Evolutionary conservation across 2,113 vertebrate genomes (phyloP).

Genomic region (Atherinomorus stipes): DNA sequence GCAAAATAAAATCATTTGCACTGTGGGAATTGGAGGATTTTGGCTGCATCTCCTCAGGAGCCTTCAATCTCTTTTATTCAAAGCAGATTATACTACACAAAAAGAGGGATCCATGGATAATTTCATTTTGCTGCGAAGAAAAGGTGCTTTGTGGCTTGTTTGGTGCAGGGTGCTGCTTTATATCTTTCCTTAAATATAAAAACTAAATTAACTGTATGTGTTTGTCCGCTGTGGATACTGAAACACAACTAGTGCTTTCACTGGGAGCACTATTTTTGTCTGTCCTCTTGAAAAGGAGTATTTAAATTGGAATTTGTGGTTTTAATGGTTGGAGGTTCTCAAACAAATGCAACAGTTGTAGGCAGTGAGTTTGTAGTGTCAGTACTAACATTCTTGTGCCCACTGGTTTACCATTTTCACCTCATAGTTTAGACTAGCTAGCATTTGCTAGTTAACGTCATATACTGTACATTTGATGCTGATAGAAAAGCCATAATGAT

Average conservation of each 20-base stretch:
- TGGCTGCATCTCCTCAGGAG: constrained; percentile 39
- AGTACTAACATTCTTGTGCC: no score
- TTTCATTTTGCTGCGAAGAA: constrained; percentile 40
- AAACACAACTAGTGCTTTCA: constrained; percentile 1
- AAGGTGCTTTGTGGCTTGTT: constrained; percentile 21
- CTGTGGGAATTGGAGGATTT: constrained; percentile 41
- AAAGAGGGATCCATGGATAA: constrained; percentile 41
- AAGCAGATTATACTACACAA: constrained; percentile 41
- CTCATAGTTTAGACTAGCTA: no score
- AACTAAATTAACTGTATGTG: constrained; percentile 50
- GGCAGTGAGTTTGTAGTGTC: no score
- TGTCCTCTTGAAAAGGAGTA: constrained; percentile 3
- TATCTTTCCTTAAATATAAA: constrained; percentile 44
- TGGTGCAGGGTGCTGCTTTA: constrained; percentile 28
- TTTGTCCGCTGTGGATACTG: constrained; percentile 14
- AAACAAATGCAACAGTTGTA: not conserved
- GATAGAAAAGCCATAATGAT: not conserved
- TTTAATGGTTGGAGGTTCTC: no score
- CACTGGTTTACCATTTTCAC: no score
- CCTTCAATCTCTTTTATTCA: constrained; percentile 33
- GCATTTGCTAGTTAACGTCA: no score
- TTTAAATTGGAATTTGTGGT: not conserved
- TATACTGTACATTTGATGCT: no score
- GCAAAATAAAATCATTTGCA: constrained; percentile 72
- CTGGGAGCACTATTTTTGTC: not conserved